Conservation (phyloP, 2,797 vertebrate species). For the Sylvilagus floridanus region DNA sequence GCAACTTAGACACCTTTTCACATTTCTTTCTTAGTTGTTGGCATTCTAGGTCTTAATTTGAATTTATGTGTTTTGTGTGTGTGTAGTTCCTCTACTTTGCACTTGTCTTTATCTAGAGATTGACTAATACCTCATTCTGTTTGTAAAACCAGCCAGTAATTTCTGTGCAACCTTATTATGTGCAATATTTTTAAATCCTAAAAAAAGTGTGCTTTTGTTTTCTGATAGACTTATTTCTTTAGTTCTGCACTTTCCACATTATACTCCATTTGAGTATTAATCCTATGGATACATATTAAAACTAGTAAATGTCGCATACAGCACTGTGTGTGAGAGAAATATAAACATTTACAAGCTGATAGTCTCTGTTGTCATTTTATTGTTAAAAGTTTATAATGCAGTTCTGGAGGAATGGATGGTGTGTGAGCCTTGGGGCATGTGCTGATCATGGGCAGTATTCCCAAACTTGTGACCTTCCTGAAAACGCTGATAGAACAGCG, state of each 20-base stretch:
- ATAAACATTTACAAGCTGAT: constrained; percentile 75
- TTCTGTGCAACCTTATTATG: constrained; percentile 87
- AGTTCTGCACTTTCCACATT: constrained; percentile 87
- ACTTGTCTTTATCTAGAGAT: constrained; percentile 87
- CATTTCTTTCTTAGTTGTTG: constrained; percentile 79
- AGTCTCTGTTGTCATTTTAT: constrained; percentile 72
- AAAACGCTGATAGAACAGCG: neutral
- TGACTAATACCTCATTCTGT: constrained; percentile 89
- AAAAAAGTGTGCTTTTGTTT: constrained; percentile 83
- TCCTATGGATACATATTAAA: constrained; percentile 85
- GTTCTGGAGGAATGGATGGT: neutral
- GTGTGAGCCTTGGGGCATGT: neutral
- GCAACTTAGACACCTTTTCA: constrained; percentile 48
- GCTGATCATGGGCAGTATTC: neutral
- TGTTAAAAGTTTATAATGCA: constrained; percentile 40
- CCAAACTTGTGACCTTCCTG: neutral
- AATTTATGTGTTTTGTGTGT: constrained; percentile 76
- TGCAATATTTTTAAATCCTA: constrained; percentile 93
- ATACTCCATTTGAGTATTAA: constrained; percentile 85
- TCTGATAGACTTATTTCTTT: constrained; percentile 83
- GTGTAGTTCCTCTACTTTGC: constrained; percentile 80
- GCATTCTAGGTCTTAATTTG: constrained; percentile 73
- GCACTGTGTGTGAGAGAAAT: constrained; percentile 79
- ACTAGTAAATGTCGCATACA: constrained; percentile 70
- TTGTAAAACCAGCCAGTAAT: constrained; percentile 88